These are phyloP conservation scores for Megaceryle maxima DNA, from an alignment of 2,113 vertebrate species.

Conservation along the genomic window DNA sequence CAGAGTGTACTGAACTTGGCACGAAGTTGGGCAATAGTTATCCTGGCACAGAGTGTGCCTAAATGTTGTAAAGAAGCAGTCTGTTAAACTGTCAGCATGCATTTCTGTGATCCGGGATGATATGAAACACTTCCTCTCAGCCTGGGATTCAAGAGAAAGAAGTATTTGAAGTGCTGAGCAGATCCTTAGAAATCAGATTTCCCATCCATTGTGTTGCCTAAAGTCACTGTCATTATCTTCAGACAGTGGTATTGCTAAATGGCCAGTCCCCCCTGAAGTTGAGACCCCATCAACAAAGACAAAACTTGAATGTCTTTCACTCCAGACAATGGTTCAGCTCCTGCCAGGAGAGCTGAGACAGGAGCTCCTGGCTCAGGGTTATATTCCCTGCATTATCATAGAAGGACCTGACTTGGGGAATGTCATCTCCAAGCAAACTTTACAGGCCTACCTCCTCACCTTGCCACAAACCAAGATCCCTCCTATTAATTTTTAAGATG, in stretches of 20 bases:
- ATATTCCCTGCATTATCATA: background rate
- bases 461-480: background rate
- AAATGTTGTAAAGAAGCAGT: background rate
- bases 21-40: background rate
- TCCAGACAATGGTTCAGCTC: background rate
- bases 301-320: background rate
- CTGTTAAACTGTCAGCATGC: conserved; percentile 10
- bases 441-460: background rate
- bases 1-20: background rate
- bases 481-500: background rate
- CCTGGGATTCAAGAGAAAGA: background rate
- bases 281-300: background rate
- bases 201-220: background rate
- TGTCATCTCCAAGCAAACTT: background rate
- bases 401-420: background rate
- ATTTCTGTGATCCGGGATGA: background rate
- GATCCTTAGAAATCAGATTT: background rate
- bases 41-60: background rate
- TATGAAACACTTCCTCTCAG: background rate
- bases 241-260: background rate
- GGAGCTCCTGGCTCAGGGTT: background rate
- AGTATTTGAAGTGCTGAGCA: background rate
- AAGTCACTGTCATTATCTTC: background rate
- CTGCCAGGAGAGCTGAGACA: background rate
- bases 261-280: background rate